These are phyloP conservation scores for Caenorhabditis plicata DNA, from an alignment of 2,888 invertebrate genomes.

Conservation along the genomic window DNA sequence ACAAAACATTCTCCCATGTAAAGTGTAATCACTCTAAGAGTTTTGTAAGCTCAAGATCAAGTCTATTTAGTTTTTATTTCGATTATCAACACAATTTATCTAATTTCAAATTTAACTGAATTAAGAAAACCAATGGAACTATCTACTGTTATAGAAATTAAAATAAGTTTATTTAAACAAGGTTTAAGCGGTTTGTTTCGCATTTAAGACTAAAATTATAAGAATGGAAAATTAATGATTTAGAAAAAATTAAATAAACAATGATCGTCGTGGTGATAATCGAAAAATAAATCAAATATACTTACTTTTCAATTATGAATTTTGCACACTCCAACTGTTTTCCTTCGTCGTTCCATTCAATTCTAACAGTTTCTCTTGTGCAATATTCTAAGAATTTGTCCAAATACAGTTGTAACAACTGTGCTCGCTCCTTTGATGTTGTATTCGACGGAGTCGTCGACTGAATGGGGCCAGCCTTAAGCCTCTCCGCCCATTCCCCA, in stretches of 20 bases:
- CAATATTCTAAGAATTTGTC: constrained; percentile 64
- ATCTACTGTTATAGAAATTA: too few relatives aligned
- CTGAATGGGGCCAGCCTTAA: constrained; percentile 19
- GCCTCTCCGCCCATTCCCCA: constrained; percentile 36
- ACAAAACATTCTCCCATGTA: constrained; percentile 49
- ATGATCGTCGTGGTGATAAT: too few relatives aligned
- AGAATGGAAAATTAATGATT: too few relatives aligned
- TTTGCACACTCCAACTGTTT: constrained; percentile 53
- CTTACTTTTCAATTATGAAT: constrained; percentile 56
- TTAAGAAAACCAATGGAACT: too few relatives aligned
- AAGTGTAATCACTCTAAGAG: constrained; percentile 34
- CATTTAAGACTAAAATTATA: too few relatives aligned
- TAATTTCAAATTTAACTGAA: too few relatives aligned
- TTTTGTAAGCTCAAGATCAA: too few relatives aligned
- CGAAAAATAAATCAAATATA: constrained; percentile 27
- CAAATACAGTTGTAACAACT: constrained; percentile 59
- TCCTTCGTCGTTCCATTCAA: constrained; percentile 61
- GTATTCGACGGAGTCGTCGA: constrained; percentile 15
- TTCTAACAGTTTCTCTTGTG: constrained; percentile 55
- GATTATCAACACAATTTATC: too few relatives aligned
- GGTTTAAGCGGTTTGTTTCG: too few relatives aligned
- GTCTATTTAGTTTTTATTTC: too few relatives aligned
- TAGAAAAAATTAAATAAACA: too few relatives aligned
- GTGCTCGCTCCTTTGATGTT: constrained; percentile 53
- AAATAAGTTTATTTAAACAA: too few relatives aligned